Percentiles rank a stretch among this genome's conserved stretches.
These are phyloP conservation scores for Betta splendens DNA, from an alignment of 2,797 vertebrate species.

Conservation along the genomic window DNA sequence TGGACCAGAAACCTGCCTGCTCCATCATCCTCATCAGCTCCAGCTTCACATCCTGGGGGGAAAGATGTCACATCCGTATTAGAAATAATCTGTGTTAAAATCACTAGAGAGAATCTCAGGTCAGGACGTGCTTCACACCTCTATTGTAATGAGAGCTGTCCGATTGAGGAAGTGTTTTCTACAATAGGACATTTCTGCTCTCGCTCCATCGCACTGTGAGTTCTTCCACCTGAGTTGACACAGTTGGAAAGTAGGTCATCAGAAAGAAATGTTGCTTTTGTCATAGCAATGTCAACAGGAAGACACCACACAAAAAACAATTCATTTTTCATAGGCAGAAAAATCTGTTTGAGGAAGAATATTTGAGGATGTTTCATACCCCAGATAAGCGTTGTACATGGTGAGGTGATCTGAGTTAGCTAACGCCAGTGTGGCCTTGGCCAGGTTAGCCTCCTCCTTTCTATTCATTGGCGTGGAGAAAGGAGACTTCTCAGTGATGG, in stretches of 20 bases:
- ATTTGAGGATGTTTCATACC: conserved; percentile 75
- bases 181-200: conserved; percentile 88
- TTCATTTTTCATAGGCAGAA: too few relatives aligned
- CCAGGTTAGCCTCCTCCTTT: conserved; percentile 95
- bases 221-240: conserved; percentile 86
- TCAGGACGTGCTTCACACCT: conserved; percentile 76
- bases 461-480: conserved; percentile 94
- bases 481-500: conserved; percentile 97
- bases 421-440: conserved; percentile 87
- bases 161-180: conserved; percentile 92
- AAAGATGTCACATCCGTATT: neutral
- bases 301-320: too few relatives aligned
- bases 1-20: conserved; percentile 87
- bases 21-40: conserved; percentile 92
- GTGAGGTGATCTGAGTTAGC: conserved; percentile 95
- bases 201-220: conserved; percentile 83
- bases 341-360: neutral
- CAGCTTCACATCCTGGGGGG: conserved; percentile 88
- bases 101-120: too few relatives aligned
- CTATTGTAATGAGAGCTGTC: conserved; percentile 91
- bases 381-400: conserved; percentile 92
- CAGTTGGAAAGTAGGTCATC: neutral
- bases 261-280: neutral
- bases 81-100: neutral
- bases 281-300: too few relatives aligned